Evolutionary conservation across 2,888 invertebrate species (phyloP).

Genomic region (Cepaea hortensis): DNA sequence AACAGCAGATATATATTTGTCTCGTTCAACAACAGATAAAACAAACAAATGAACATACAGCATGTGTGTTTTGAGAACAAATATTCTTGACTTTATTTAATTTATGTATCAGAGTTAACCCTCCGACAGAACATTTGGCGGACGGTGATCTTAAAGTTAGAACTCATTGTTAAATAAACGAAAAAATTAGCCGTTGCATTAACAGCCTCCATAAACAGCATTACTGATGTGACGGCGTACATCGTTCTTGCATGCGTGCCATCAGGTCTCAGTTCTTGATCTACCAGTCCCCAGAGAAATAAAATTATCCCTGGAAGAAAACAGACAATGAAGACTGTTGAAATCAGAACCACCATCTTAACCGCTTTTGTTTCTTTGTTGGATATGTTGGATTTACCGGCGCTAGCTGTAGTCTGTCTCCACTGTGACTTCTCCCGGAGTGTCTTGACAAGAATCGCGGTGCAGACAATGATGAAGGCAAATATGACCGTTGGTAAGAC

Average conservation of each 20-base stretch:
- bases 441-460: neutral
- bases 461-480: neutral
- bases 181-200: conserved; percentile 15
- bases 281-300: neutral
- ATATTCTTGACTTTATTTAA: too few relatives aligned
- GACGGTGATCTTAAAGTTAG: neutral
- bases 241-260: neutral
- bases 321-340: conserved; percentile 4
- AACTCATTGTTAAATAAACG: conserved; percentile 12
- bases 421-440: conserved; percentile 18
- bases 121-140: neutral
- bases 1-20: too few relatives aligned
- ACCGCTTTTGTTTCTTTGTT: neutral
- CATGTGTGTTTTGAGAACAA: too few relatives aligned
- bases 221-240: neutral
- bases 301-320: neutral
- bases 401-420: neutral
- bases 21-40: too few relatives aligned
- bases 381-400: neutral
- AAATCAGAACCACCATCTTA: conserved; percentile 25
- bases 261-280: neutral
- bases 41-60: too few relatives aligned
- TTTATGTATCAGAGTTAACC: too few relatives aligned
- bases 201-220: conserved; percentile 15
- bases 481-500: neutral